Conservation (phyloP, 2,113 vertebrate genomes). For the Poecile atricapillus region DNA sequence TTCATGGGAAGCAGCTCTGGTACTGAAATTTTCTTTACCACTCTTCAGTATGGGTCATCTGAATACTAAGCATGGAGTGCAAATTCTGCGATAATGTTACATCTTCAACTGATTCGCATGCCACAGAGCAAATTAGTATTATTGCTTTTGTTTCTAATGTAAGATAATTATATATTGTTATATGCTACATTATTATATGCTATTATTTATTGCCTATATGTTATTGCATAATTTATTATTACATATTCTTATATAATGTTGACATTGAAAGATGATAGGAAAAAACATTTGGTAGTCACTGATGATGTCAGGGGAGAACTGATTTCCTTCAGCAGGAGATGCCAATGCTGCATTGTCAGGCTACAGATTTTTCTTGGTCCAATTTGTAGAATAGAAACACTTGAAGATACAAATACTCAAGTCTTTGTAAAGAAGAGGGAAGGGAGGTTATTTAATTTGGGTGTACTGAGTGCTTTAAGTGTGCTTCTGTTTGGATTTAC, state of each 20-base stretch:
- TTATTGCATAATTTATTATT: background rate
- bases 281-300: background rate
- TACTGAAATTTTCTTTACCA: background rate
- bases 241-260: background rate
- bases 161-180: background rate
- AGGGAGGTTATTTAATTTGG: background rate
- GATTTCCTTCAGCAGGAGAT: background rate
- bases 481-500: background rate
- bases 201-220: background rate
- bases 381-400: background rate
- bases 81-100: background rate
- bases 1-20: background rate
- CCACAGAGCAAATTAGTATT: background rate
- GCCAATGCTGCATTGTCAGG: background rate
- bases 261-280: background rate
- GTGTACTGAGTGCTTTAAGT: background rate
- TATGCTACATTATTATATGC: background rate
- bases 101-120: background rate
- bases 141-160: background rate
- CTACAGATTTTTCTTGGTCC: background rate
- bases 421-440: background rate
- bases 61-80: background rate
- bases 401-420: background rate
- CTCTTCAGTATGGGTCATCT: background rate
- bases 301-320: background rate